Evolutionary conservation across 2,113 vertebrate species (phyloP).

Genomic region (Numenius arquata): DNA sequence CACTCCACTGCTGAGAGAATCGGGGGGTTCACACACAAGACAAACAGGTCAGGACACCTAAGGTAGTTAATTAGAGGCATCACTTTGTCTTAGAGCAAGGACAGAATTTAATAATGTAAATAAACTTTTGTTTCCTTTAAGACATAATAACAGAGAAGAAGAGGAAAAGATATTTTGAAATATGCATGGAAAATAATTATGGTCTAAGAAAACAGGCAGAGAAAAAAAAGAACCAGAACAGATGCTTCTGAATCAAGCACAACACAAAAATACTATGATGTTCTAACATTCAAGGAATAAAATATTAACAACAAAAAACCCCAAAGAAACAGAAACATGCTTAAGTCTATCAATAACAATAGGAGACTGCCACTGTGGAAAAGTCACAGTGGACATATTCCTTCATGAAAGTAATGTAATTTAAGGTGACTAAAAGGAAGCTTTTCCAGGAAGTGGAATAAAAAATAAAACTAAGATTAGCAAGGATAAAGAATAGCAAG

Average conservation of each 20-base stretch:
- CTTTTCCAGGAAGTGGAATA: neutral
- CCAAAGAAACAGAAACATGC: neutral
- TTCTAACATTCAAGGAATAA: neutral
- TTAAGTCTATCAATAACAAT: neutral
- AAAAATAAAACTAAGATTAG: neutral
- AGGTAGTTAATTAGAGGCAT: neutral
- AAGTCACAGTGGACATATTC: neutral
- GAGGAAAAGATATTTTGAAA: neutral
- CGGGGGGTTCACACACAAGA: neutral
- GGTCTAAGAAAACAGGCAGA: neutral
- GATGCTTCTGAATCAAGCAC: neutral
- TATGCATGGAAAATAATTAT: neutral
- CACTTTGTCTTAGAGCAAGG: neutral
- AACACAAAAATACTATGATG: neutral
- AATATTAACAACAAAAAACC: neutral
- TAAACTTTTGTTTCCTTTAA: neutral
- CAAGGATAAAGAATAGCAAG: neutral
- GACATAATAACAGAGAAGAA: neutral
- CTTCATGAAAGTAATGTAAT: neutral
- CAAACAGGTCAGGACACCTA: neutral
- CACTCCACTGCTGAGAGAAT: neutral
- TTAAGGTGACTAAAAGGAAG: neutral
- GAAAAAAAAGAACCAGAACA: neutral
- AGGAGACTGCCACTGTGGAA: neutral
- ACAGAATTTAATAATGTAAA: neutral